These are phyloP conservation scores for Drosophila seguyi DNA, from an alignment of 1,140 invertebrate genomes.

Conservation along the genomic window DNA sequence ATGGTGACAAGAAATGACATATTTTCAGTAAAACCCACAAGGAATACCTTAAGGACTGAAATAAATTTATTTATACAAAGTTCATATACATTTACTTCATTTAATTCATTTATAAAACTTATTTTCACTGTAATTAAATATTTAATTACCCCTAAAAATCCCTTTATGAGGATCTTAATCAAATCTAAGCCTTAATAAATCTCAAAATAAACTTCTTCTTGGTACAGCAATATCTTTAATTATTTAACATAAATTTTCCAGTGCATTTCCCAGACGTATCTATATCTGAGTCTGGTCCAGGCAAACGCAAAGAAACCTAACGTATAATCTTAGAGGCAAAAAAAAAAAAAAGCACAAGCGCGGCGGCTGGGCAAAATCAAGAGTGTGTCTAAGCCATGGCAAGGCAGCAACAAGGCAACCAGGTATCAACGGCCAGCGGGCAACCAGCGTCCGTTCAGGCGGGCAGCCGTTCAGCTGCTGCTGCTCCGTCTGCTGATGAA, in stretches of 20 bases:
- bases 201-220: neutral
- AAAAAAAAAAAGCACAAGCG: constrained; percentile 20
- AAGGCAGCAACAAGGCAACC: constrained; percentile 37
- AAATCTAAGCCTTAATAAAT: neutral
- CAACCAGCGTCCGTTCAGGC: constrained; percentile 27
- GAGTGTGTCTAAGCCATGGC: constrained; percentile 73
- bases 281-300: constrained; percentile 57
- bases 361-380: constrained; percentile 68
- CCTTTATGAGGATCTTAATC: neutral
- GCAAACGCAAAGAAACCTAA: constrained; percentile 74
- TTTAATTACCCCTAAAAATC: no score
- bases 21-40: no score
- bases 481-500: constrained; percentile 71
- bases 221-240: no score
- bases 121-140: no score
- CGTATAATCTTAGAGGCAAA: constrained; percentile 73
- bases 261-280: constrained; percentile 61
- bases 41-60: no score
- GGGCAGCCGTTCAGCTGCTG: constrained; percentile 22
- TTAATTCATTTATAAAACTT: no score
- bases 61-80: no score
- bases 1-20: no score
- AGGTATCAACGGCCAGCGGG: constrained; percentile 35
- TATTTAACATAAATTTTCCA: neutral
- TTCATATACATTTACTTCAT: no score